phyloP scores from a whole-genome alignment of 2,888 invertebrate species.

The Anoncus sp. region DNA sequence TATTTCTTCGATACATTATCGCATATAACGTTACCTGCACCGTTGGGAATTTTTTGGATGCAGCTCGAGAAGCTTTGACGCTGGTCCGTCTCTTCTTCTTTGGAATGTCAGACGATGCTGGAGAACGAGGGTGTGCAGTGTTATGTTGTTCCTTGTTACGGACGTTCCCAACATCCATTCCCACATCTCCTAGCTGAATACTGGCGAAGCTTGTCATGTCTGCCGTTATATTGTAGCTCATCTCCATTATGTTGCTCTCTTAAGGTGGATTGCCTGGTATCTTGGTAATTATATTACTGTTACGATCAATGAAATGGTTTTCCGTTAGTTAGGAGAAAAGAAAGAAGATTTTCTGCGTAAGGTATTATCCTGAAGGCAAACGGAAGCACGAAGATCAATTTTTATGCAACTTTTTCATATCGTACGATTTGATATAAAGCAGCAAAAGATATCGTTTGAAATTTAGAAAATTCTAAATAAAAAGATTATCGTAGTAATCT shows the following conservation, averaged over 20 bases:
- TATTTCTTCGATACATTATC: too few relatives aligned
- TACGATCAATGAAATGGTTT: background rate
- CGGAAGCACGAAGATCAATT: too few relatives aligned
- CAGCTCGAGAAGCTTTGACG: slow-evolving; percentile 89
- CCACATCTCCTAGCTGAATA: slow-evolving; percentile 89
- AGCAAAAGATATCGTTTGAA: too few relatives aligned
- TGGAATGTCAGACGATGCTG: slow-evolving; percentile 88
- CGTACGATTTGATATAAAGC: too few relatives aligned
- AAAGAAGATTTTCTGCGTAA: background rate
- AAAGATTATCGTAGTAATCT: too few relatives aligned
- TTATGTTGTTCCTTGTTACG: slow-evolving; percentile 85
- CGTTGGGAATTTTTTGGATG: slow-evolving; percentile 87
- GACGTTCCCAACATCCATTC: slow-evolving; percentile 82
- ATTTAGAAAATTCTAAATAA: too few relatives aligned
- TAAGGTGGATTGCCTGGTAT: background rate
- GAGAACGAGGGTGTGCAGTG: slow-evolving; percentile 71
- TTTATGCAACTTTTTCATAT: too few relatives aligned
- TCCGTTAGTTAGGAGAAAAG: background rate
- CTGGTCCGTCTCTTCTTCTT: slow-evolving; percentile 94
- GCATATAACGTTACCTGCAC: slow-evolving; percentile 84
- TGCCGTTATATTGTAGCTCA: slow-evolving; percentile 90
- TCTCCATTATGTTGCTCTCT: slow-evolving; percentile 79
- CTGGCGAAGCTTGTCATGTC: slow-evolving; percentile 90
- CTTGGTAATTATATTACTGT: background rate
- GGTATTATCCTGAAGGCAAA: too few relatives aligned